Conservation (phyloP, 2,113 vertebrate genomes). For the Notarius quadriscutis region DNA sequence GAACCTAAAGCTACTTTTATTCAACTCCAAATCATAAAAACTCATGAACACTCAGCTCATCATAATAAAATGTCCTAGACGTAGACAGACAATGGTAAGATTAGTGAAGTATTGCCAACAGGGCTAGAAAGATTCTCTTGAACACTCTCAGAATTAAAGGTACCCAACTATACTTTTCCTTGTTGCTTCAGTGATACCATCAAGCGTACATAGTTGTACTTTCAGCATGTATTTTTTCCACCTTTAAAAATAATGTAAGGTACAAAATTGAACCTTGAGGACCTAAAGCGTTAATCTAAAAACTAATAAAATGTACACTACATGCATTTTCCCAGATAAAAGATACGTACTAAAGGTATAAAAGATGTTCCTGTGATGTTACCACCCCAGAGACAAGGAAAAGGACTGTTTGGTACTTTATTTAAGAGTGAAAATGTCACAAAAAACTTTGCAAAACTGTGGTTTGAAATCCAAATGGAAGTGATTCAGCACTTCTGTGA, state of each 20-base stretch:
- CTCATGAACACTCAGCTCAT: not conserved
- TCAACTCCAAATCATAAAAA: not conserved
- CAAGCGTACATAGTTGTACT: not conserved
- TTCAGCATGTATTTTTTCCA: not conserved
- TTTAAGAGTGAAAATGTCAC: not conserved
- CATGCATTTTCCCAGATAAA: not conserved
- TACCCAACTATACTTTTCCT: not conserved
- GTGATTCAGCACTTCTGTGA: conserved; percentile 16
- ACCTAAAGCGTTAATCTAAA: not conserved
- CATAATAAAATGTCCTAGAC: not conserved
- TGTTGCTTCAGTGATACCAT: not conserved
- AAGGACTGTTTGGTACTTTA: not conserved
- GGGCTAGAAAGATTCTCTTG: not conserved
- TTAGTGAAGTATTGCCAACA: not conserved
- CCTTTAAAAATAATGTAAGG: not conserved
- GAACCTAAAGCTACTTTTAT: not conserved
- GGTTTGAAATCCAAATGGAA: not conserved
- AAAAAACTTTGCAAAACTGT: not conserved
- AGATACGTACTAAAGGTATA: not conserved
- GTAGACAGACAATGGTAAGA: not conserved
- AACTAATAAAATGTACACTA: not conserved
- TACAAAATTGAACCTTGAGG: not conserved
- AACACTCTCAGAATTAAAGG: not conserved
- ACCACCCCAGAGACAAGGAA: not conserved
- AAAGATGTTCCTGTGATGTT: not conserved